A percentile compares a stretch with the other conserved stretches of the same genome.
phyloP scores from a whole-genome alignment of 2,888 invertebrate species.

The Habrosyne pyritoides region DNA sequence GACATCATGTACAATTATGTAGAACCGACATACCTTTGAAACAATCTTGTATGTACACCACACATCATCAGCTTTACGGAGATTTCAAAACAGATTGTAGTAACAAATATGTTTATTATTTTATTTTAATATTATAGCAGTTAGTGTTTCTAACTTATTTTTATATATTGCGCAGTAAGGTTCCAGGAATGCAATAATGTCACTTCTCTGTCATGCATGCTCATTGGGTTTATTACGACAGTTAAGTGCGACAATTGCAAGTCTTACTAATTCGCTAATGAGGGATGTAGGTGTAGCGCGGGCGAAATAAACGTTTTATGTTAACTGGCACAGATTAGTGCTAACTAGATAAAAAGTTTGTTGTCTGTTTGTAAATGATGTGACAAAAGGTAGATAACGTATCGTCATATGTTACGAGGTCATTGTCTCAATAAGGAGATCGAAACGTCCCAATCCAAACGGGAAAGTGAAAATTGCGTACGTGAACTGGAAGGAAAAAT shows the following conservation, averaged over 20 bases:
- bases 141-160: background rate
- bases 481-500: constrained; percentile 83
- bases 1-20: constrained; percentile 17
- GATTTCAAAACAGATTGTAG: background rate
- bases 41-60: constrained; percentile 8
- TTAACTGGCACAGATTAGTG: constrained; percentile 65
- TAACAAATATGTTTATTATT: background rate
- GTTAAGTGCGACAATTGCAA: constrained; percentile 74
- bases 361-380: constrained; percentile 46
- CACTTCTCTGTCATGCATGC: constrained; percentile 51
- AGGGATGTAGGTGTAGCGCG: constrained; percentile 82
- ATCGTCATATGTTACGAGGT: constrained; percentile 20
- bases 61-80: background rate
- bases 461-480: constrained; percentile 82
- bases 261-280: constrained; percentile 81
- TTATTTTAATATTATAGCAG: background rate
- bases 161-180: constrained; percentile 11
- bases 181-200: constrained; percentile 32
- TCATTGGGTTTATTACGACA: constrained; percentile 69
- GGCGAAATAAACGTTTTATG: constrained; percentile 73
- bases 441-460: constrained; percentile 59
- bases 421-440: constrained; percentile 20
- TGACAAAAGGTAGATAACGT: constrained; percentile 37
- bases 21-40: constrained; percentile 18
- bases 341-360: constrained; percentile 58